Evolutionary conservation across 2,888 invertebrate species (phyloP), one percentile per base, ranked within the genome.

Genomic region (Parnassius glacialis): DNA sequence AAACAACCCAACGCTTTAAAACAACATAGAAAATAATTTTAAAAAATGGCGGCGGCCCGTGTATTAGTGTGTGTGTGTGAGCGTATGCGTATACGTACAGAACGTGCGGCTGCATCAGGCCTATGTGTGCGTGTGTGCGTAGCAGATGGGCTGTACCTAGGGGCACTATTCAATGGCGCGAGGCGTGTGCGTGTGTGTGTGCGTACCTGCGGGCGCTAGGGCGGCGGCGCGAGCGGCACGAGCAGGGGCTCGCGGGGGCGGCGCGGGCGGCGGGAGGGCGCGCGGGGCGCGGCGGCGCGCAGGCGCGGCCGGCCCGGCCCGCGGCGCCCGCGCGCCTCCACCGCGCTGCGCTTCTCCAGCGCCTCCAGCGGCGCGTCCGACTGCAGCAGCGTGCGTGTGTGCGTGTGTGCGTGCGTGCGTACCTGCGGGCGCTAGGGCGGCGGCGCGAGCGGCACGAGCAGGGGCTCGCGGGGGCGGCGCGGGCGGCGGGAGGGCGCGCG

Each of bases 361-460:
- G 66, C 68, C 61, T 86, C 87, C 48, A 85, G 71, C 0, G 87
- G 86, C 5, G 79, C 82, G 69, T 85, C 84, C 0, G 85, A 85
- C 47, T 87, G 87, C 0, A 87, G 73, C 0, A 88, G 69, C 0
- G 85, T n/a, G n/a, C n/a, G n/a, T n/a, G n/a, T n/a, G 45, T 45
- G 45, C 45, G 7, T 3, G n/a, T 45, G 45, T 5, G 45, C 5
- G n/a, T 45, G 45, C 10, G 45, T 13, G 45, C 11, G n/a, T 53
- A 52, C 47, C 53, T 44, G 53, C 9, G 51, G 44, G 3, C 61
- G 70, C 74, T 80, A 85, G 3, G 87, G 88, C 25, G 87, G 88
- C 80, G 92, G 93, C 76, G 92, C 92, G 48, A 92, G 84, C 70
- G 92, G 93, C 75, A 92, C 93, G 20, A 92, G 81, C 63, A 90